Percentiles rank a stretch among this genome's conserved stretches.
These are phyloP conservation scores for Acrocyrtus sp. DNA, from an alignment of 2,888 invertebrate species.

Conservation along the genomic window DNA sequence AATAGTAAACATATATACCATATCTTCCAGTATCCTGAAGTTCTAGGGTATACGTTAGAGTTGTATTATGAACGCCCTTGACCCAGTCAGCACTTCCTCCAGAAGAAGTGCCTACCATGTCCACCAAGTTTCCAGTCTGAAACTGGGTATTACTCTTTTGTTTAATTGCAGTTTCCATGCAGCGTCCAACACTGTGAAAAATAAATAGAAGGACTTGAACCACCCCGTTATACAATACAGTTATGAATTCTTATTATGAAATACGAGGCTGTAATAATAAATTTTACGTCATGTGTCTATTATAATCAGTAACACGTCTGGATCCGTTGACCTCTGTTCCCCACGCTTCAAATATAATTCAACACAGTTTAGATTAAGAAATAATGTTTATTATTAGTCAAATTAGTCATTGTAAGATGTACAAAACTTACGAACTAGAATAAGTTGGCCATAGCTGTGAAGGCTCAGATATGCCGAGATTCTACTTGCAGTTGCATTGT, in stretches of 20 bases:
- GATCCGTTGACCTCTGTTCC: constrained; percentile 30
- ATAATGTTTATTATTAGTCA: no score
- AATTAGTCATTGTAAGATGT: no score
- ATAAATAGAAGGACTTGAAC: constrained; percentile 37
- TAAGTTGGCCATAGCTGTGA: constrained; percentile 51
- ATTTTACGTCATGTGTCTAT: constrained; percentile 37
- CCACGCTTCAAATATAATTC: constrained; percentile 26
- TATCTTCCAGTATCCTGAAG: constrained; percentile 74
- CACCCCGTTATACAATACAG: no score
- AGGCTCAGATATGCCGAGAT: constrained; percentile 41
- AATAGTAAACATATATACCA: constrained; percentile 74
- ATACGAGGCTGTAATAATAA: no score
- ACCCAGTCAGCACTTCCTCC: constrained; percentile 81
- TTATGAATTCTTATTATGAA: no score
- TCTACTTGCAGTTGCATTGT: constrained; percentile 49
- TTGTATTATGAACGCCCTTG: constrained; percentile 74
- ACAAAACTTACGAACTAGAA: no score
- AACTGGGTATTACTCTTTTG: constrained; percentile 45
- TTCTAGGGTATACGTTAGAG: constrained; percentile 77
- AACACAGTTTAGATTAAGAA: no score
- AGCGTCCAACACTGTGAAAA: constrained; percentile 8
- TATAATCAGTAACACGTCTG: constrained; percentile 35
- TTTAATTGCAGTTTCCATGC: constrained; percentile 27
- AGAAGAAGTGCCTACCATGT: constrained; percentile 69
- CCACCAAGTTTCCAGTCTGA: constrained; percentile 44